Evolutionary conservation across 2,113 vertebrate genomes (phyloP).

Genomic region (Gadus chalcogrammus): DNA sequence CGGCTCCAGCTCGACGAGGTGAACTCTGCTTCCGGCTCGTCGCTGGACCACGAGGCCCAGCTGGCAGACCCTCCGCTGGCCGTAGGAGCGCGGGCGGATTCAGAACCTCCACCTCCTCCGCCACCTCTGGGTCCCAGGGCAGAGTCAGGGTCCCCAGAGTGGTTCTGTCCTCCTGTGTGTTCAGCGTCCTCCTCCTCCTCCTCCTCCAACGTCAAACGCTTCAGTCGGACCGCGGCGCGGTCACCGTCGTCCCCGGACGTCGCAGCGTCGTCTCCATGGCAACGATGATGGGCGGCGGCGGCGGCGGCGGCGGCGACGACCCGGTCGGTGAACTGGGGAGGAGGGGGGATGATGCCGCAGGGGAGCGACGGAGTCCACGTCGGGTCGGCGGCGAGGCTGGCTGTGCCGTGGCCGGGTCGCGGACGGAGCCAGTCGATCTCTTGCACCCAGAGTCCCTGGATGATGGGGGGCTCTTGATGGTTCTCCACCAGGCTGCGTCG

Average conservation of each 20-base stretch:
- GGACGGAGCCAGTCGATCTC: conserved; percentile 59
- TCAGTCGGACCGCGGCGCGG: neutral
- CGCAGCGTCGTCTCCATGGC: conserved; percentile 42
- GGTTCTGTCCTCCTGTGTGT: no score
- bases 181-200: no score
- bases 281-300: conserved; percentile 34
- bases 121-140: conserved; percentile 45
- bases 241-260: neutral
- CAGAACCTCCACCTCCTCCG: conserved; percentile 18
- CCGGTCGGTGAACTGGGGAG: conserved; percentile 55
- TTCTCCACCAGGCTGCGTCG: neutral
- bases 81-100: neutral
- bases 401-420: neutral
- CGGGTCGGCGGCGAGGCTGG: neutral
- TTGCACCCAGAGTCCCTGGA: conserved; percentile 63
- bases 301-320: neutral
- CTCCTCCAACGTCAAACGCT: neutral
- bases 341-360: conserved; percentile 55
- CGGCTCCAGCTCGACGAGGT: conserved; percentile 3
- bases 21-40: conserved; percentile 23
- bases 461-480: conserved; percentile 44
- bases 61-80: conserved; percentile 2
- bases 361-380: neutral
- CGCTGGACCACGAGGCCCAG: no score
- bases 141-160: neutral